Percentiles rank a stretch among this genome's conserved stretches.
Conservation (phyloP, 2,113 vertebrate species). For the Murina feae region DNA sequence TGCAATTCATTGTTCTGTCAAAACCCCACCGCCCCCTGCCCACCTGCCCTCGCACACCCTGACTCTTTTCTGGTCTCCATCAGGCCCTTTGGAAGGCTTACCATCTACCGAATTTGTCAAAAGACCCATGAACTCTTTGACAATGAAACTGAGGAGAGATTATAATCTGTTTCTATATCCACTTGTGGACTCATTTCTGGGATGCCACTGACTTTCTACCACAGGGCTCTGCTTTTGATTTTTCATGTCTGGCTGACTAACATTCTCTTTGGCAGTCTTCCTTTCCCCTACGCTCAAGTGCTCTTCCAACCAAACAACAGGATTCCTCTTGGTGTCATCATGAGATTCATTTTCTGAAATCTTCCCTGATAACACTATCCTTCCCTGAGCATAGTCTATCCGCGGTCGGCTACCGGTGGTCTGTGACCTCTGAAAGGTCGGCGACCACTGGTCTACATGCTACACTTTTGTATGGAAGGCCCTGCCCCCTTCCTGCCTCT, state of each 20-base stretch:
- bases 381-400: background rate
- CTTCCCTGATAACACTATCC: background rate
- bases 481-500: background rate
- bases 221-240: conserved; percentile 30
- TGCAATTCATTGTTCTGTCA: conserved; percentile 48
- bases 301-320: background rate
- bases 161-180: conserved; percentile 34
- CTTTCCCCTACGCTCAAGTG: conserved; percentile 6
- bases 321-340: background rate
- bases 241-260: conserved; percentile 20
- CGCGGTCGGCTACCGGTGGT: too few species aligned
- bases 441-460: background rate
- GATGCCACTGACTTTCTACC: background rate
- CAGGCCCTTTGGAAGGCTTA: background rate
- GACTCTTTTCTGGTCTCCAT: background rate
- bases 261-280: conserved; percentile 28
- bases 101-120: background rate
- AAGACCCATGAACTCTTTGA: background rate
- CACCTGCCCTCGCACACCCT: background rate
- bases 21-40: background rate
- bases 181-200: conserved; percentile 22
- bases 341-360: conserved; percentile 13
- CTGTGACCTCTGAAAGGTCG: too few species aligned
- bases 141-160: background rate
- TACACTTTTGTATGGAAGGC: background rate